A percentile compares a stretch with the other conserved stretches of the same genome.
phyloP scores from a whole-genome alignment of 2,113 vertebrate species.

The Cacatua alba region DNA sequence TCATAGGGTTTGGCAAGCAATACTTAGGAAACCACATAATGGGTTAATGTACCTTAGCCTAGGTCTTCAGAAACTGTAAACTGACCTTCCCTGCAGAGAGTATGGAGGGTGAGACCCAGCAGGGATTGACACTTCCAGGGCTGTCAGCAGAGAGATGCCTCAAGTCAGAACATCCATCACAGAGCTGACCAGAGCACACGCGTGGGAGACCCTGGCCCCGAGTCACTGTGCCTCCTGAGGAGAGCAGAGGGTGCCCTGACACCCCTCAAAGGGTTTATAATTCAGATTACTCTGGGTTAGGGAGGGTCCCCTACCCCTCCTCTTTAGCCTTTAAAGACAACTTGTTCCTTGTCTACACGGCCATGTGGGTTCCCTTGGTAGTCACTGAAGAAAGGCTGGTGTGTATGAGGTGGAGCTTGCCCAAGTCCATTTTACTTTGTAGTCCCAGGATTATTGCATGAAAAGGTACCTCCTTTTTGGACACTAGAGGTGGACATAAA shows the following conservation, averaged over 20 bases:
- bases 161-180: background rate
- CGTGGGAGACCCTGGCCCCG: fast-evolving
- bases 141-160: background rate
- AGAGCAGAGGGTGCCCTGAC: background rate
- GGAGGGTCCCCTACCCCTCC: background rate
- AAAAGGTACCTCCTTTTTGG: background rate
- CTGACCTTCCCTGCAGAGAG: background rate
- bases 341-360: fast-evolving
- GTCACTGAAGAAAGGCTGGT: background rate
- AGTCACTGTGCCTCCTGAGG: fast-evolving
- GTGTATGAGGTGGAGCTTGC: background rate
- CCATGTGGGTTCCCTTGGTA: background rate
- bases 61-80: background rate
- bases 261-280: background rate
- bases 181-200: fast-evolving
- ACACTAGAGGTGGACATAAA: background rate
- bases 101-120: background rate
- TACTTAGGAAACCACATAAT: background rate
- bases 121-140: background rate
- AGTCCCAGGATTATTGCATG: background rate
- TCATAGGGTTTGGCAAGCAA: background rate
- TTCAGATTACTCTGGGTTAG: background rate
- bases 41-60: background rate
- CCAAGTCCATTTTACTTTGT: background rate
- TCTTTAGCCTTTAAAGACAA: background rate